Base-by-base conservation (phyloP, 2,113 vertebrate genomes). In the Channa maculata region DNA sequence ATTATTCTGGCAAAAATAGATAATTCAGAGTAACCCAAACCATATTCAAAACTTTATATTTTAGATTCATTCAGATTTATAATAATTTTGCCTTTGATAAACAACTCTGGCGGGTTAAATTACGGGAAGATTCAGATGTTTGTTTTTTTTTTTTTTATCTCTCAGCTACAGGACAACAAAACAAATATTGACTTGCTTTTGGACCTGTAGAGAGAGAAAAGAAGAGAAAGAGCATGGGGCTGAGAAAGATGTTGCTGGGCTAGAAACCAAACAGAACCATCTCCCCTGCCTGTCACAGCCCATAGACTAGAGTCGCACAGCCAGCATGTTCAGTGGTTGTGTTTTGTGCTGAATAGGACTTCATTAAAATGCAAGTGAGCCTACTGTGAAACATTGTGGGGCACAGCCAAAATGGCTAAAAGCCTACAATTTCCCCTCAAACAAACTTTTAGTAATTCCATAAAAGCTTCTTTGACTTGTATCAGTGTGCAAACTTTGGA, bases 321-420 rank as follows among this genome's bases (percentile, higher is more conserved):
- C 73, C 83, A 68, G 72, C 55, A 68, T 62, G 75, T 46, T 73
- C 69, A 82, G 48, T 80, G 58, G 82, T 51, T 73, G 74, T 82
- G 66, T 73, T 53, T 55, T 70, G 80, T 41, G 24, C 57, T 89
- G 74, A 91, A 89, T 83, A 49, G 80, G 68, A 82, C 44, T 69
- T 86, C 61, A 89, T 93, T 90, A 72, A 89, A 75, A 90, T 91
- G 83, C 89, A 81, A 80, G 75, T 9, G 75, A 75, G 76, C 75
- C 62, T 52, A 12, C 75, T 45, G 79, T 77, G 86, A 75, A 33
- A 68, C 62, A 68, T 59, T 62, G 57, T 2, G 79, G 83, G 66
- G 52, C 51, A 6, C 77, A 74, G 62, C 67, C 82, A 83, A 71
- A 60, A 73, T 11, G 50, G 63, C 78, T 78, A 9, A 84, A 81